Conservation (phyloP, 2,113 vertebrate genomes). For the Ceuthmochares aereus region DNA sequence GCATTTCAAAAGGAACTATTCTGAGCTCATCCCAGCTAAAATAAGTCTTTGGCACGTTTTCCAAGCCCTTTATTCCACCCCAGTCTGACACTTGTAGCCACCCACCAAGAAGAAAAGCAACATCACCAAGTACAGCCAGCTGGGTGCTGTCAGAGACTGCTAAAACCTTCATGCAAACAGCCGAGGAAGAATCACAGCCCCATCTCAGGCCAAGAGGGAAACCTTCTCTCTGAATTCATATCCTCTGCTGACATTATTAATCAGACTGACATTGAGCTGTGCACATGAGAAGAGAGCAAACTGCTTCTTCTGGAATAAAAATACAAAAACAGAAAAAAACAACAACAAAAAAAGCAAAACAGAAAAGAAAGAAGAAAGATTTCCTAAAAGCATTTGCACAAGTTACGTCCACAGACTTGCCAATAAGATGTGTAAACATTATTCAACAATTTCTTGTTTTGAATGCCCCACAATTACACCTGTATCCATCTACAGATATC, state of each 20-base stretch:
- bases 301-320: background rate
- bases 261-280: background rate
- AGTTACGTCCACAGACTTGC: background rate
- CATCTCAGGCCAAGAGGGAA: background rate
- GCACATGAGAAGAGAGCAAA: background rate
- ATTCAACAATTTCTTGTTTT: background rate
- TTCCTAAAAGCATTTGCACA: background rate
- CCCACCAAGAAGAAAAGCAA: background rate
- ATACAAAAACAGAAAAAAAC: too few relatives aligned
- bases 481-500: background rate
- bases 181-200: rapidly evolving
- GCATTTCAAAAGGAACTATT: background rate
- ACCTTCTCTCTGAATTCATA: background rate
- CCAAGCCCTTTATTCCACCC: background rate
- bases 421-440: background rate
- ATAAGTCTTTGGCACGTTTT: background rate
- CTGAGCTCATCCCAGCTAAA: constrained; percentile 10
- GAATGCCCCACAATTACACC: background rate
- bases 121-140: background rate
- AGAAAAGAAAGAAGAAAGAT: background rate
- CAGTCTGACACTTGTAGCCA: background rate
- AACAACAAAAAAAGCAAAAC: too few relatives aligned
- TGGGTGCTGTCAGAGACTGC: background rate
- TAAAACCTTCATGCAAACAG: background rate
- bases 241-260: background rate